phyloP scores from a whole-genome alignment of 2,888 invertebrate species.

The Iselma pallidipennis region DNA sequence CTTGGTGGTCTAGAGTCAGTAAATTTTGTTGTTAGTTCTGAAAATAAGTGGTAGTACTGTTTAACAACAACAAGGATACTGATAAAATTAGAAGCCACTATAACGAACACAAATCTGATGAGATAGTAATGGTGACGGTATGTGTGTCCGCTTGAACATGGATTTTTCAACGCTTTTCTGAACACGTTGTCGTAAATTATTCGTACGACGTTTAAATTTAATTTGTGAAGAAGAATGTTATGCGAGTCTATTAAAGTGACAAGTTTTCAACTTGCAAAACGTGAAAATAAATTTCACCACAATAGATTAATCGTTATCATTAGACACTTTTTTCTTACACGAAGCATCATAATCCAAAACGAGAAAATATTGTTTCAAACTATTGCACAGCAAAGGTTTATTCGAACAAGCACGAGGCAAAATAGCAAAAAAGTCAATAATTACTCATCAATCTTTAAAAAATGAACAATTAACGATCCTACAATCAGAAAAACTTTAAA shows the following conservation, averaged over 20 bases:
- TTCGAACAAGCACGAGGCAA: no score
- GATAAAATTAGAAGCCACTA: no score
- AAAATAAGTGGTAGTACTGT: no score
- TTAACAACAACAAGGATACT: no score
- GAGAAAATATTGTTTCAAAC: no score
- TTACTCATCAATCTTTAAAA: not conserved
- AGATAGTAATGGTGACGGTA: not conserved
- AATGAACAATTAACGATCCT: not conserved
- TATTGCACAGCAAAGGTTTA: no score
- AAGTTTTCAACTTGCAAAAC: not conserved
- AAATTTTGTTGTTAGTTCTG: no score
- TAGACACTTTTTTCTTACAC: not conserved
- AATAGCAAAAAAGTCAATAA: not conserved
- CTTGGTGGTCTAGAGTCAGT: conserved; percentile 37
- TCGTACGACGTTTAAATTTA: conserved; percentile 15
- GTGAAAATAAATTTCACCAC: not conserved
- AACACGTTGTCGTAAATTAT: conserved; percentile 12
- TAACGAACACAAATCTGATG: not conserved
- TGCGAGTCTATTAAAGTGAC: conserved; percentile 2
- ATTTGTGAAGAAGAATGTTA: conserved; percentile 17
- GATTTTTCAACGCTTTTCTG: not conserved
- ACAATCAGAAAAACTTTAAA: not conserved
- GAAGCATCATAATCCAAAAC: no score
- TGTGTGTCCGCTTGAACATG: not conserved
- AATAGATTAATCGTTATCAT: not conserved